These are phyloP conservation scores for Sus cebifrons DNA, from an alignment of 2,797 vertebrate species.

Conservation along the genomic window DNA sequence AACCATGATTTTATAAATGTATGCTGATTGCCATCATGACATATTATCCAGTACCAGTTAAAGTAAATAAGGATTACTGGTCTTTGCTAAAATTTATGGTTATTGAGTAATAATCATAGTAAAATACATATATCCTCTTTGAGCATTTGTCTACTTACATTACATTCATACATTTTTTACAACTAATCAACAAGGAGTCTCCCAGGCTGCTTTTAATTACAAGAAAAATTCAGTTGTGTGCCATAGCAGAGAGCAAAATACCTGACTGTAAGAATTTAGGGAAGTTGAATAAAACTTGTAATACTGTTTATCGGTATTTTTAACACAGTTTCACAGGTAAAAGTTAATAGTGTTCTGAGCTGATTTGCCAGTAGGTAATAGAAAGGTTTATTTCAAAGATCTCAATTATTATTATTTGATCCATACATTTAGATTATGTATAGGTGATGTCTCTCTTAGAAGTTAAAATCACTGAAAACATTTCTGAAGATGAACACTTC, in stretches of 20 bases:
- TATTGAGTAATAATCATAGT: slow-evolving; percentile 42
- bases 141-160: slow-evolving; percentile 26
- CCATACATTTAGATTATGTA: not conserved
- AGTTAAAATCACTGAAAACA: slow-evolving; percentile 50
- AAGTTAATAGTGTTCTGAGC: slow-evolving; percentile 21
- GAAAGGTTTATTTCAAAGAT: slow-evolving; percentile 26
- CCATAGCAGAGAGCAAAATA: slow-evolving; percentile 24
- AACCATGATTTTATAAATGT: slow-evolving; percentile 12
- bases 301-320: slow-evolving; percentile 22
- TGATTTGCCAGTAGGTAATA: not conserved
- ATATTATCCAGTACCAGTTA: not conserved
- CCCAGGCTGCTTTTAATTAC: not conserved
- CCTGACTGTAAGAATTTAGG: not conserved
- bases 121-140: not conserved
- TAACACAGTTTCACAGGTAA: not conserved
- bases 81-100: slow-evolving; percentile 13
- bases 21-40: not conserved
- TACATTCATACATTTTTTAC: slow-evolving; percentile 21
- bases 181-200: not conserved
- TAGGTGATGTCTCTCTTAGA: not conserved
- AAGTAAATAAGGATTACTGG: slow-evolving; percentile 17
- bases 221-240: not conserved
- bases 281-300: slow-evolving; percentile 16
- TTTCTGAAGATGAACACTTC: not conserved
- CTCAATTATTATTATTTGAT: slow-evolving; percentile 57